phyloP scores from a whole-genome alignment of 2,888 invertebrate species.

The Lutraria lutraria region DNA sequence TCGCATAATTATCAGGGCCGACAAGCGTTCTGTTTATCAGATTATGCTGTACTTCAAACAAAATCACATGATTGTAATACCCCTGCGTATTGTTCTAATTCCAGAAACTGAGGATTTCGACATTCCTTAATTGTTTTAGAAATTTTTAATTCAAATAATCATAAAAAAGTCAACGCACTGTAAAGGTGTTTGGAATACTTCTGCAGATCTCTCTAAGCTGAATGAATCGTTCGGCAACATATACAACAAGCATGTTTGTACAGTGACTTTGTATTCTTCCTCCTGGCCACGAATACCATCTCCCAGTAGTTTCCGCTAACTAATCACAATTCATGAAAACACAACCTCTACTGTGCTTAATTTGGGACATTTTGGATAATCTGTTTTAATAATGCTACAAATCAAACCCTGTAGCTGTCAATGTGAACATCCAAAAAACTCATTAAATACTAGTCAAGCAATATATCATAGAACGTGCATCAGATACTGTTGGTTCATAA shows the following conservation, averaged over 20 bases:
- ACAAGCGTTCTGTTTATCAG: too few relatives aligned
- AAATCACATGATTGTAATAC: neutral
- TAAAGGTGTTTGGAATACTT: neutral
- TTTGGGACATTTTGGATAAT: neutral
- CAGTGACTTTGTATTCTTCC: neutral
- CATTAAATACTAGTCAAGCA: neutral
- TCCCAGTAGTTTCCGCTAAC: neutral
- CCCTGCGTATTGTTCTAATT: neutral
- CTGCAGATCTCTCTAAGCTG: neutral
- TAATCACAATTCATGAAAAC: neutral
- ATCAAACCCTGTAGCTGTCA: neutral
- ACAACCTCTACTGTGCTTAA: neutral
- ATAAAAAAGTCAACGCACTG: neutral
- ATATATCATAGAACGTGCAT: neutral
- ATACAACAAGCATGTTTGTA: neutral
- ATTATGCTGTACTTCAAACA: neutral
- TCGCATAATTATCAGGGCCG: too few relatives aligned
- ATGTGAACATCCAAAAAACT: neutral
- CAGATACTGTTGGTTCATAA: neutral
- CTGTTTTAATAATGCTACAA: slow-evolving; percentile 2
- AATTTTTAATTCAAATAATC: neutral
- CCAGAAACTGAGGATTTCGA: neutral
- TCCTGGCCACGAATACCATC: neutral
- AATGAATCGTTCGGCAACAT: neutral
- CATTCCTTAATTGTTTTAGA: neutral